Evolutionary conservation across 2,797 vertebrate species (phyloP).

Genomic region (Microtus agrestis): DNA sequence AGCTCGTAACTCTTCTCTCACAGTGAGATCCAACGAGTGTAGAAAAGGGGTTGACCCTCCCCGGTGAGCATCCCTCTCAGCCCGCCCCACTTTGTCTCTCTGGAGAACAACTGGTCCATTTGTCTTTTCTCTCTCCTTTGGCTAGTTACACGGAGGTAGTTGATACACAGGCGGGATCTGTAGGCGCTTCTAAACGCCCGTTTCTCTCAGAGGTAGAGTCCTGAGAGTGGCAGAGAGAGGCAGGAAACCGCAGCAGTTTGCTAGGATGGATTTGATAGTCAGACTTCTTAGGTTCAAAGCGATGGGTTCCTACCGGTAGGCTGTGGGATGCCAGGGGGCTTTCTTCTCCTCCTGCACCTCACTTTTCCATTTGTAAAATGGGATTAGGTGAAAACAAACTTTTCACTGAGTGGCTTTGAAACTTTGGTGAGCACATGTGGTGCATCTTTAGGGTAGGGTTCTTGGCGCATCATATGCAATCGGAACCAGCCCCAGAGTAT

Average conservation of each 20-base stretch:
- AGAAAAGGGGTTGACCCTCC: background rate
- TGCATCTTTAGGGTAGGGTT: background rate
- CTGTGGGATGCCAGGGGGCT: background rate
- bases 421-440: background rate
- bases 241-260: background rate
- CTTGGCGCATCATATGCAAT: background rate
- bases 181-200: background rate
- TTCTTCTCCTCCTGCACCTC: background rate
- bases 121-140: background rate
- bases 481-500: background rate
- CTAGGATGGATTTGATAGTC: background rate
- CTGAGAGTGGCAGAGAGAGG: background rate
- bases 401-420: background rate
- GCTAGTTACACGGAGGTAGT: background rate
- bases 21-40: fast-evolving
- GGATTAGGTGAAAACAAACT: conserved; percentile 12
- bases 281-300: background rate
- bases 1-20: background rate
- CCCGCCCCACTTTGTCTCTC: background rate
- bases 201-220: background rate
- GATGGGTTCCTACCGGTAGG: background rate
- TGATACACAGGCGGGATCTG: background rate
- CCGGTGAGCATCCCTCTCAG: background rate
- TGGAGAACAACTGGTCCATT: background rate
- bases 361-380: background rate